A percentile compares a stretch with the other conserved stretches of the same genome.
phyloP scores from a whole-genome alignment of 2,797 vertebrate genomes.

The Sus cebifrons region DNA sequence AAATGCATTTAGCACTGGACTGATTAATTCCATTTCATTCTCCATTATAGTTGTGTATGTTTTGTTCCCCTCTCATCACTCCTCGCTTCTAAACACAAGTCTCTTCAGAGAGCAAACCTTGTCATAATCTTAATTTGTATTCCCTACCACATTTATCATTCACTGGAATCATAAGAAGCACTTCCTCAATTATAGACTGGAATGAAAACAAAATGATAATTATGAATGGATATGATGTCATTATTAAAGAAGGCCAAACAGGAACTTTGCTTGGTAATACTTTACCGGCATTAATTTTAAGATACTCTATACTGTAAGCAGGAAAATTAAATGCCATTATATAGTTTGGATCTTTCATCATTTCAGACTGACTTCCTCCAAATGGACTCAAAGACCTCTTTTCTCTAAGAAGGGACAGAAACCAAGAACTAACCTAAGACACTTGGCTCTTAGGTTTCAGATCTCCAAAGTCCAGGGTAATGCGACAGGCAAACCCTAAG shows the following conservation, averaged over 20 bases:
- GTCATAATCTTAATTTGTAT: slow-evolving; percentile 67
- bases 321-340: background rate
- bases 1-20: slow-evolving; percentile 40
- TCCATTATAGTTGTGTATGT: slow-evolving; percentile 15
- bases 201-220: slow-evolving; percentile 75
- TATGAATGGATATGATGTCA: slow-evolving; percentile 54
- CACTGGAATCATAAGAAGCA: slow-evolving; percentile 42
- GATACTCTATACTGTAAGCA: slow-evolving; percentile 50
- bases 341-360: slow-evolving; percentile 46
- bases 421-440: slow-evolving; percentile 17
- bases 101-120: slow-evolving; percentile 62
- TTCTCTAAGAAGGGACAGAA: background rate
- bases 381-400: background rate
- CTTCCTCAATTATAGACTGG: slow-evolving; percentile 50
- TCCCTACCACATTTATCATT: slow-evolving; percentile 55
- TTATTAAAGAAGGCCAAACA: slow-evolving; percentile 40
- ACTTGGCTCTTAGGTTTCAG: background rate
- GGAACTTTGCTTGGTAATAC: slow-evolving; percentile 32
- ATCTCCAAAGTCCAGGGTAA: background rate
- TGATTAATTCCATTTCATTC: slow-evolving; percentile 61
- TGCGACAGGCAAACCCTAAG: background rate
- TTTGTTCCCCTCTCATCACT: background rate
- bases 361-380: slow-evolving; percentile 12
- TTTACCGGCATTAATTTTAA: slow-evolving; percentile 64
- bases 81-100: slow-evolving; percentile 73